Conservation (phyloP, 2,797 vertebrate genomes). For the Pangasius sanitwongsei region DNA sequence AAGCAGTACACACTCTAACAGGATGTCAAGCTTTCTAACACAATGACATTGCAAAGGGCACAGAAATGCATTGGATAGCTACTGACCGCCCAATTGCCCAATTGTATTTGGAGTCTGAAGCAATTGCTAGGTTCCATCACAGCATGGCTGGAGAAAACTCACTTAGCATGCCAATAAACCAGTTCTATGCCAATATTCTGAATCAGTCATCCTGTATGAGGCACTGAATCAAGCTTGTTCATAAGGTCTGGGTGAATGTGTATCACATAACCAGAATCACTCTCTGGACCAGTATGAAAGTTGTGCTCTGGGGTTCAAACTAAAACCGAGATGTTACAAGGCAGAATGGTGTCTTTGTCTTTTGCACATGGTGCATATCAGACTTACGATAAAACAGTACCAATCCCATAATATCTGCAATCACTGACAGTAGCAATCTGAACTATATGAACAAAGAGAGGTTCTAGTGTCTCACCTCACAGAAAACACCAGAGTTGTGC, state of each 20-base stretch:
- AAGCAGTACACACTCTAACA: slow-evolving; percentile 8
- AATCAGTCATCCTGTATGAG: slow-evolving; percentile 15
- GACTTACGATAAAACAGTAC: background rate
- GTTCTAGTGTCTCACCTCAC: background rate
- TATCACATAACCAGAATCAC: background rate
- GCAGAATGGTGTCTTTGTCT: background rate
- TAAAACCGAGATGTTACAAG: background rate
- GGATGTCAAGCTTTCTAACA: slow-evolving; percentile 12
- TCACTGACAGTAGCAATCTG: background rate
- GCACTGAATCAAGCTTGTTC: background rate
- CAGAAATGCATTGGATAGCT: background rate
- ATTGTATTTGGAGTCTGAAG: background rate
- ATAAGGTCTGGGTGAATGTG: background rate
- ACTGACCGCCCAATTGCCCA: background rate
- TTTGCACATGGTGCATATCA: background rate
- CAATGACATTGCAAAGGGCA: slow-evolving; percentile 10
- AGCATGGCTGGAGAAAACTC: background rate
- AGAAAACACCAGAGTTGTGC: background rate
- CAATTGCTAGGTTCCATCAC: background rate
- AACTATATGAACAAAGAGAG: background rate
- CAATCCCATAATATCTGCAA: background rate
- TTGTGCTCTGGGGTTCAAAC: background rate
- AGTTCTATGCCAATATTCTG: background rate
- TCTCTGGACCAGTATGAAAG: background rate
- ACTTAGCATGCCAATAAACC: slow-evolving; percentile 15